A percentile compares a stretch with the other conserved stretches of the same genome.
Conservation (phyloP, 2,113 vertebrate genomes). For the Phylloscopus trochilus region DNA sequence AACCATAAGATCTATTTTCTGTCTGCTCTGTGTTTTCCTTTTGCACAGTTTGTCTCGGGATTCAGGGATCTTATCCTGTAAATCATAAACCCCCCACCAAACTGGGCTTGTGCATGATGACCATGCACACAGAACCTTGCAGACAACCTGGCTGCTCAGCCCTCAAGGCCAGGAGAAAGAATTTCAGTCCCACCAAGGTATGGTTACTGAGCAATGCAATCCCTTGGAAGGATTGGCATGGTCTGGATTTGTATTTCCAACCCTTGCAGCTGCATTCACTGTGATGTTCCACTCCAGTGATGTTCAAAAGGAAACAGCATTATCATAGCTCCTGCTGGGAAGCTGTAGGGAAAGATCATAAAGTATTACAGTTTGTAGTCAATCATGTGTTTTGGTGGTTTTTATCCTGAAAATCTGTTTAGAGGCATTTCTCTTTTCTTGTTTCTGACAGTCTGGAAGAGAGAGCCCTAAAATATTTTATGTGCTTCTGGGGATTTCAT, state of each 20-base stretch:
- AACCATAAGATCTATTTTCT: rapidly evolving
- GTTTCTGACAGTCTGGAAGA: not conserved
- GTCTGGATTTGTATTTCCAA: not conserved
- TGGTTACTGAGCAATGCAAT: not conserved
- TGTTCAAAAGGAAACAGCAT: not conserved
- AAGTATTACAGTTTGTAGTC: not conserved
- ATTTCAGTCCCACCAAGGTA: not conserved
- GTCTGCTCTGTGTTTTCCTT: not conserved
- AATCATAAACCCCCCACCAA: not conserved
- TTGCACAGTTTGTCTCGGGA: not conserved
- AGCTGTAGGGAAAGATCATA: not conserved
- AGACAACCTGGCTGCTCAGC: not conserved
- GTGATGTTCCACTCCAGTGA: not conserved
- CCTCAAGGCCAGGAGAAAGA: not conserved
- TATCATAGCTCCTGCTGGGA: not conserved
- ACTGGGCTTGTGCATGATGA: not conserved
- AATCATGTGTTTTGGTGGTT: not conserved
- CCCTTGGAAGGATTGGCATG: not conserved
- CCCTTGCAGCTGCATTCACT: not conserved
- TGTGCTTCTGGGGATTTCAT: not conserved
- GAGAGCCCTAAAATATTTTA: not conserved
- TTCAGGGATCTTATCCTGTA: not conserved
- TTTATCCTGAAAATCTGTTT: not conserved
- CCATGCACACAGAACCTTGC: not conserved
- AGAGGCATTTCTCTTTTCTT: not conserved